Evolutionary conservation across 2,888 invertebrate genomes (phyloP), one percentile per base, ranked within the genome.

Genomic region (Watsonalla binaria): DNA sequence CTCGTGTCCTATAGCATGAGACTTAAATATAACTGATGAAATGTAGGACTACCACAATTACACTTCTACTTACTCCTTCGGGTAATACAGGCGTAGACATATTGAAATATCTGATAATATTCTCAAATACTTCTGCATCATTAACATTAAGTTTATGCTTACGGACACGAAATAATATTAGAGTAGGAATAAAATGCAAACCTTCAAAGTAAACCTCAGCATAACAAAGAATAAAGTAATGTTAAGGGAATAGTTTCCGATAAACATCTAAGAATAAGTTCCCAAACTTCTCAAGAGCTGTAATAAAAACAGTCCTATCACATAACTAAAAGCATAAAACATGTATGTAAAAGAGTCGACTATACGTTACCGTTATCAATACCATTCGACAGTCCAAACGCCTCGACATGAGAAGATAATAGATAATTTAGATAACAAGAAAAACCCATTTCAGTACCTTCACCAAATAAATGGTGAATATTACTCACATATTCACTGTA

Each of bases 371-470:
- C 51, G 62, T 70, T 69, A 76, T 74, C 72, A 70, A 74, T 72
- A 74, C 57, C 60, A 57, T 73, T 73, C 63, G 62, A 68, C 68
- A 65, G 60, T 57, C 62, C 68, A 56, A 68, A 69, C 67, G 67
- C 66, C 67, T 73, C 63, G 53, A 61, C 67, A 70, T 68, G 66
- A 69, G 66, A 63, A 70, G 72, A 80, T 79, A 80, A 81, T 71
- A 78, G 82, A 84, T 80, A 85, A 80, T 86, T 85, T 80, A 84
- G 83, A 85, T 84, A 86, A 84, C 76, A 79, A 78, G 80, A 76
- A 80, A 82, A 78, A 78, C 72, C 72, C 69, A 83, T 82, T 80
- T 65, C 54, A 62, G 55, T 59, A 71, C 66, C 65, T 66, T 65
- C 69, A 66, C 74, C 68, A 69, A 71, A 77, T 76, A 78, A 76